phyloP scores from a whole-genome alignment of 2,113 vertebrate species.

The Phyllopteryx taeniolatus region DNA sequence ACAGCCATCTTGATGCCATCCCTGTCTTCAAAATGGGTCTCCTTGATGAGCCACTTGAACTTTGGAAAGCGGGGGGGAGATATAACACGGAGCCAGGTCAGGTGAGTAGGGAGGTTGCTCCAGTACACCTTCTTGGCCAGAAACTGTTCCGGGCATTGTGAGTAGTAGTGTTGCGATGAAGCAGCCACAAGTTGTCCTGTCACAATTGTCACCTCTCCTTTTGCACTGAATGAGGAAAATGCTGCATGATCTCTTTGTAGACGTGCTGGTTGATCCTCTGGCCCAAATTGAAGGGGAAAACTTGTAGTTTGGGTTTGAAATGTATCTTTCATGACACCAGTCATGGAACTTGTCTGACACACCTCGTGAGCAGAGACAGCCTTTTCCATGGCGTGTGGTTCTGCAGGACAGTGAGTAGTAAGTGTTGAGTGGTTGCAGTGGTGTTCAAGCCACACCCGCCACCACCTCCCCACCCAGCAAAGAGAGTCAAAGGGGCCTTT shows the following conservation, averaged over 20 bases:
- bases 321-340: neutral
- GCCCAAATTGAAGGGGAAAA: neutral
- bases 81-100: neutral
- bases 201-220: neutral
- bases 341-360: neutral
- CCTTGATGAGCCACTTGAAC: too few relatives aligned
- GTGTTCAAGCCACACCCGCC: constrained; percentile 45
- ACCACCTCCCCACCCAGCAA: constrained; percentile 20
- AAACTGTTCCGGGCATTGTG: neutral
- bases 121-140: neutral
- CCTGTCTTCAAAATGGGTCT: too few relatives aligned
- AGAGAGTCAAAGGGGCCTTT: constrained; percentile 62
- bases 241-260: neutral
- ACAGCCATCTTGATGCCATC: too few relatives aligned
- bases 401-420: constrained; percentile 32
- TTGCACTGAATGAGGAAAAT: too few relatives aligned
- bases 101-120: neutral
- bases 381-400: constrained; percentile 33
- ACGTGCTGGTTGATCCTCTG: neutral
- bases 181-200: neutral
- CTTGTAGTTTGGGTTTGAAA: neutral
- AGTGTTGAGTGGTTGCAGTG: constrained; percentile 38
- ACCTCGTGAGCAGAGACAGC: neutral
- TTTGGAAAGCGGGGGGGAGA: too few relatives aligned
- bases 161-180: neutral